Percentiles rank a stretch among this genome's conserved stretches.
Evolutionary conservation across 2,113 vertebrate species (phyloP).

Genomic region (Anoura caudifer): DNA sequence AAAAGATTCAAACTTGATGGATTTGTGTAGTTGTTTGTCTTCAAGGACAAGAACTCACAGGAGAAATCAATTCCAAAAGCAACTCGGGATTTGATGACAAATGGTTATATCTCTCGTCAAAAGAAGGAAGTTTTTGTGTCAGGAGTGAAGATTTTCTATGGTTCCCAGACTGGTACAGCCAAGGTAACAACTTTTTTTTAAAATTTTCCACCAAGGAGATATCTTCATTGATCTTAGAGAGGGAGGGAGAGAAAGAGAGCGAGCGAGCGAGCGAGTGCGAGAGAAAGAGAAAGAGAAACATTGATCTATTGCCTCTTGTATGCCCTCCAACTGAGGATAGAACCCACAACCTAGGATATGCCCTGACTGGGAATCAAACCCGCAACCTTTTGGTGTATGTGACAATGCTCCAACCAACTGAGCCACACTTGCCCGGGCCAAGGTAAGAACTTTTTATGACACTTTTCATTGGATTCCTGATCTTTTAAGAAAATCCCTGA

Average conservation of each 20-base stretch:
- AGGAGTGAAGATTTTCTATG: slow-evolving; percentile 91
- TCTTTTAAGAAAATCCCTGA: not conserved
- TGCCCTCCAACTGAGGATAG: too few species aligned
- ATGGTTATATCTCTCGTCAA: slow-evolving; percentile 25
- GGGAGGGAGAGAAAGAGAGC: not conserved
- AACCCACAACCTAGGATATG: too few species aligned
- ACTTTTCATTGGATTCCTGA: not conserved
- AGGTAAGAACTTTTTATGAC: slow-evolving; percentile 79
- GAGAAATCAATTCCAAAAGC: not conserved
- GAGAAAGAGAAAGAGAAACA: too few species aligned
- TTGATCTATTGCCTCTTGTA: too few species aligned
- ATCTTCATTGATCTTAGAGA: too few species aligned
- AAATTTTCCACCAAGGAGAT: too few species aligned
- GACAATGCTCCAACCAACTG: not conserved
- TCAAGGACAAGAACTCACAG: slow-evolving; percentile 36
- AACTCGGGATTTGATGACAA: not conserved
- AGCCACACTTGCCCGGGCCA: slow-evolving; percentile 36
- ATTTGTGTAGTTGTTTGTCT: slow-evolving; percentile 21
- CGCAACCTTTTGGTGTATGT: not conserved
- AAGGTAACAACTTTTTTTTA: slow-evolving; percentile 81
- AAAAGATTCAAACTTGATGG: not conserved
- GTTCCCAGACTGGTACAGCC: slow-evolving; percentile 94
- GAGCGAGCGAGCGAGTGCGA: too few species aligned
- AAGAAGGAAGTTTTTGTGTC: slow-evolving; percentile 79
- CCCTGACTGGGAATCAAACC: too few species aligned